Percentiles rank a stretch among this genome's conserved stretches.
phyloP scores from a whole-genome alignment of 2,888 invertebrate species.

The Synanthedon andrenaeformis region DNA sequence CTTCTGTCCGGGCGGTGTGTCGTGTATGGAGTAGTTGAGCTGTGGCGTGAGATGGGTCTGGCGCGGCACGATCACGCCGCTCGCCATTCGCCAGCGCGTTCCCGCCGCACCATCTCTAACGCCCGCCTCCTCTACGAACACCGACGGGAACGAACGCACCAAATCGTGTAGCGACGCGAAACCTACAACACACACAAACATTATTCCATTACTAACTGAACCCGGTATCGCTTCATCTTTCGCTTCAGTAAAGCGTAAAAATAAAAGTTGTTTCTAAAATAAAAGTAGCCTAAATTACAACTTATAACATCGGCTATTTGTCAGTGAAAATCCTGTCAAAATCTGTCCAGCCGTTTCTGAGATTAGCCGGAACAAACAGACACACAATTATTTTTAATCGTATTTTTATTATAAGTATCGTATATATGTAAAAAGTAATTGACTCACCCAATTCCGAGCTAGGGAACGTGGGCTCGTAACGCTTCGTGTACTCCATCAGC shows the following conservation, averaged over 20 bases:
- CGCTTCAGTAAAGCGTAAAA: too few relatives aligned
- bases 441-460: slow-evolving; percentile 35
- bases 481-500: slow-evolving; percentile 33
- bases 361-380: too few relatives aligned
- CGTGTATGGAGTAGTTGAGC: slow-evolving; percentile 49
- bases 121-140: slow-evolving; percentile 24
- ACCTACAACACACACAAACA: slow-evolving; percentile 19
- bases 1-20: slow-evolving; percentile 66
- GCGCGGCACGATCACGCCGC: slow-evolving; percentile 33
- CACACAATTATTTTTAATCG: too few relatives aligned
- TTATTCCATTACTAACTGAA: background rate
- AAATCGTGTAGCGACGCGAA: slow-evolving; percentile 34
- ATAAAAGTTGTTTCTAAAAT: too few relatives aligned
- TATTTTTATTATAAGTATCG: too few relatives aligned
- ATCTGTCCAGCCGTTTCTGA: too few relatives aligned
- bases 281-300: too few relatives aligned
- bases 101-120: slow-evolving; percentile 13
- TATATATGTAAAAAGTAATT: too few relatives aligned
- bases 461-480: slow-evolving; percentile 43
- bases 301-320: too few relatives aligned
- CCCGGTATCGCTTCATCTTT: background rate
- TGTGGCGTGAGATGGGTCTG: slow-evolving; percentile 11
- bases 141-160: slow-evolving; percentile 29
- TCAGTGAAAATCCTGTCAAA: too few relatives aligned
- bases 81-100: slow-evolving; percentile 26